These are phyloP conservation scores for Rotaria socialis DNA, from an alignment of 2,888 invertebrate species.

Conservation along the genomic window DNA sequence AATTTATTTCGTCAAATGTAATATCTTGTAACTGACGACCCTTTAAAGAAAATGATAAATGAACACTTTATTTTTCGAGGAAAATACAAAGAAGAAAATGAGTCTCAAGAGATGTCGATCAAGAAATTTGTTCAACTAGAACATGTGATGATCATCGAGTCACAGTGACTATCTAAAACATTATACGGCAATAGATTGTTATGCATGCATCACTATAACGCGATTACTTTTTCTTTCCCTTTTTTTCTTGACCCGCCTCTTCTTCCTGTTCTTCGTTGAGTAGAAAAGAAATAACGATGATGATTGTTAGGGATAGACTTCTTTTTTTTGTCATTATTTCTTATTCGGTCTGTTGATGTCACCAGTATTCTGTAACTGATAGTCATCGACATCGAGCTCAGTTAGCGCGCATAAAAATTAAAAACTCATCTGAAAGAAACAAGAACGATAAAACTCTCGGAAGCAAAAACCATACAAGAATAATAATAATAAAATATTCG, in stretches of 20 bases:
- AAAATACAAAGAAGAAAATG: too few relatives aligned
- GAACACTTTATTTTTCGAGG: too few relatives aligned
- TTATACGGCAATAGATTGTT: neutral
- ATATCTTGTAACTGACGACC: conserved; percentile 25
- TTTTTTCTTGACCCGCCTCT: too few relatives aligned
- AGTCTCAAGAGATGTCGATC: too few relatives aligned
- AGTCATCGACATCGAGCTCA: neutral
- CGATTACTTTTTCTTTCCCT: neutral
- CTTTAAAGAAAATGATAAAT: neutral
- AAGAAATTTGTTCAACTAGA: neutral
- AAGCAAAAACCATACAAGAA: neutral
- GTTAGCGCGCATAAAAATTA: neutral
- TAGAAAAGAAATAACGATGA: neutral
- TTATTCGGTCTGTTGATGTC: neutral
- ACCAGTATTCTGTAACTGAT: neutral
- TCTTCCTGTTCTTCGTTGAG: neutral
- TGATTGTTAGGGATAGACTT: neutral
- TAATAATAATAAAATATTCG: neutral
- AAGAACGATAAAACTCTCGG: neutral
- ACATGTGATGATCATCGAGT: neutral
- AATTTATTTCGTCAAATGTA: conserved; percentile 29
- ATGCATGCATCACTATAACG: neutral
- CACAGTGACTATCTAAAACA: neutral
- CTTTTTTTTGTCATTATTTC: neutral
- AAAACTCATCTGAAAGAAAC: neutral